Evolutionary conservation across 2,113 vertebrate species (phyloP).

Genomic region (Atrichornis clamosus): DNA sequence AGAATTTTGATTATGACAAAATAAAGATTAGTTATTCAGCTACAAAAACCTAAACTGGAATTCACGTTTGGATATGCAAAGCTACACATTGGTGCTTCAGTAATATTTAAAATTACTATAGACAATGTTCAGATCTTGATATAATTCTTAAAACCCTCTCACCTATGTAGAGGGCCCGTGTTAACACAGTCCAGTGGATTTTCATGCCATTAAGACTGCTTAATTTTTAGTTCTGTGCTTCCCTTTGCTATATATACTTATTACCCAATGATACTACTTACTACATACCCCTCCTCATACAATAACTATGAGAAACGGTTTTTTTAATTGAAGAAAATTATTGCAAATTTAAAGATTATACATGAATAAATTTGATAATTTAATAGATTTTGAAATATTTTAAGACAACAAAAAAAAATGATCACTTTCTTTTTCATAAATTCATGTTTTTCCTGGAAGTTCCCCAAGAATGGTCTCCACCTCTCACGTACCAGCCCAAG

Average conservation of each 20-base stretch:
- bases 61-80: conserved; percentile 11
- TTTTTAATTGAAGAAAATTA: not conserved
- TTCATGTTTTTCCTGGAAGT: not conserved
- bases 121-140: not conserved
- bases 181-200: not conserved
- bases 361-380: not conserved
- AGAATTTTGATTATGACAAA: conserved; percentile 34
- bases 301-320: not conserved
- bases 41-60: conserved; percentile 16
- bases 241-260: not conserved
- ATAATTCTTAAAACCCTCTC: not conserved
- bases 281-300: not conserved
- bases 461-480: not conserved
- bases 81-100: not conserved
- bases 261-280: not conserved
- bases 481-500: not conserved
- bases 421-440: not conserved
- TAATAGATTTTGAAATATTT: not conserved
- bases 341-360: not conserved
- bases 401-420: not conserved
- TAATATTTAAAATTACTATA: conserved; percentile 5
- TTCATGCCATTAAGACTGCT: not conserved
- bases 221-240: not conserved
- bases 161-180: not conserved
- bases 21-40: conserved; percentile 49